Conservation (phyloP, 2,888 invertebrate genomes). For the Nipponacmea schrenckii region DNA sequence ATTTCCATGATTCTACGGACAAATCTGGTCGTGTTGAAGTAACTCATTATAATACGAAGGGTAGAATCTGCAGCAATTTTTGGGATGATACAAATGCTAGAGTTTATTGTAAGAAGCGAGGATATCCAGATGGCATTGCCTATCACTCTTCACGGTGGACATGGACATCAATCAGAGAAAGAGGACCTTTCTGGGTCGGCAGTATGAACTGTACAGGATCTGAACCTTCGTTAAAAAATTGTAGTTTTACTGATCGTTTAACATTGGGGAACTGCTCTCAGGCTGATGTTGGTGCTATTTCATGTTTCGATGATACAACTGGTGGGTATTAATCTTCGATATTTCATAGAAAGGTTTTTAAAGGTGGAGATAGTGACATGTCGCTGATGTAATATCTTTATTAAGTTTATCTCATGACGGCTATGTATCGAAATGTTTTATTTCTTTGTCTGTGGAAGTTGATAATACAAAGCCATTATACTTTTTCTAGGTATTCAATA, state of each 20-base stretch:
- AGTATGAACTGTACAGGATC: conserved; percentile 51
- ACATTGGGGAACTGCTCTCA: conserved; percentile 45
- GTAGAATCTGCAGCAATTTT: conserved; percentile 67
- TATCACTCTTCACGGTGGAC: conserved; percentile 36
- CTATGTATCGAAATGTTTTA: too few species aligned
- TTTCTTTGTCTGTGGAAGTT: too few species aligned
- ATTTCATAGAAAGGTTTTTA: too few species aligned
- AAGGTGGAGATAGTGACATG: too few species aligned
- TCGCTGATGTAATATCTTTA: too few species aligned
- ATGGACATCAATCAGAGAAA: conserved; percentile 31
- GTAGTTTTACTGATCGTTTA: conserved; percentile 41
- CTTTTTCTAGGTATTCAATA: conserved; percentile 48
- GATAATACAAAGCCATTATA: too few species aligned
- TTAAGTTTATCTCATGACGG: too few species aligned
- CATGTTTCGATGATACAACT: conserved; percentile 48
- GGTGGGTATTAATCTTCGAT: conserved; percentile 29
- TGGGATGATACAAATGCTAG: conserved; percentile 52
- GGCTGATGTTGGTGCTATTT: conserved; percentile 44
- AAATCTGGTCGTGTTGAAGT: conserved; percentile 34
- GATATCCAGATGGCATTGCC: conserved; percentile 43
- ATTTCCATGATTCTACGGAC: conserved; percentile 26
- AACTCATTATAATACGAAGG: conserved; percentile 53
- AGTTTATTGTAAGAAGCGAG: conserved; percentile 46
- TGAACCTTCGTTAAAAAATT: conserved; percentile 41
- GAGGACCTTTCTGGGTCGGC: conserved; percentile 50